Evolutionary conservation across 2,888 invertebrate genomes (phyloP).

Genomic region (Pandemis corylana): DNA sequence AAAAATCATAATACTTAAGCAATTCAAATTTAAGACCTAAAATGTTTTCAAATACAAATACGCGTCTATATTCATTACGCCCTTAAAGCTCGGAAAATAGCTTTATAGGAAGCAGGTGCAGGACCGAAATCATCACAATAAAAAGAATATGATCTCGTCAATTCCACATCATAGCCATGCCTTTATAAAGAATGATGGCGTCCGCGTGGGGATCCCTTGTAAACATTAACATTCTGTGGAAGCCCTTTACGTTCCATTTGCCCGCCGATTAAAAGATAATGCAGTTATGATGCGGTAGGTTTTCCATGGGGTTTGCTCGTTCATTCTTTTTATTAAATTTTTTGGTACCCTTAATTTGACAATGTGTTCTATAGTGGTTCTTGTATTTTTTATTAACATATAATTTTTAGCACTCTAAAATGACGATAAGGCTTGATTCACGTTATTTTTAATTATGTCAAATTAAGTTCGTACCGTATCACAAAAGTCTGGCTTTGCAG

Average conservation of each 20-base stretch:
- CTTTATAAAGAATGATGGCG: constrained; percentile 11
- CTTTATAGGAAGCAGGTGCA: constrained; percentile 23
- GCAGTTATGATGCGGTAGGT: constrained; percentile 5
- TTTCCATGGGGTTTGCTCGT: not conserved
- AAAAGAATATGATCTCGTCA: constrained; percentile 29
- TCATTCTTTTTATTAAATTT: constrained; percentile 2
- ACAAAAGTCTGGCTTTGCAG: no score
- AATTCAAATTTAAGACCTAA: no score
- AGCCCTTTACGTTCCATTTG: constrained; percentile 18
- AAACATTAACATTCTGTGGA: constrained; percentile 1
- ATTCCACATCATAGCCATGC: constrained; percentile 15
- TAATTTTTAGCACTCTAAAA: no score
- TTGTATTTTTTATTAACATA: no score
- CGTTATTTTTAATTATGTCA: no score
- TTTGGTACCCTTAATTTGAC: not conserved
- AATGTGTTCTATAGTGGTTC: not conserved
- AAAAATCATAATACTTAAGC: no score
- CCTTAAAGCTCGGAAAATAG: constrained; percentile 1
- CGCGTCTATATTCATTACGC: constrained; percentile 6
- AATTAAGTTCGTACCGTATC: no score
- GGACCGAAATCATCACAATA: constrained; percentile 27
- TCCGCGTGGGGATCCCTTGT: not conserved
- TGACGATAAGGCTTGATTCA: no score
- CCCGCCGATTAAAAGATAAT: constrained; percentile 44
- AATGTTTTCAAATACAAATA: not conserved